phyloP scores from a whole-genome alignment of 2,888 invertebrate genomes.

The Helicoverpa assulta region DNA sequence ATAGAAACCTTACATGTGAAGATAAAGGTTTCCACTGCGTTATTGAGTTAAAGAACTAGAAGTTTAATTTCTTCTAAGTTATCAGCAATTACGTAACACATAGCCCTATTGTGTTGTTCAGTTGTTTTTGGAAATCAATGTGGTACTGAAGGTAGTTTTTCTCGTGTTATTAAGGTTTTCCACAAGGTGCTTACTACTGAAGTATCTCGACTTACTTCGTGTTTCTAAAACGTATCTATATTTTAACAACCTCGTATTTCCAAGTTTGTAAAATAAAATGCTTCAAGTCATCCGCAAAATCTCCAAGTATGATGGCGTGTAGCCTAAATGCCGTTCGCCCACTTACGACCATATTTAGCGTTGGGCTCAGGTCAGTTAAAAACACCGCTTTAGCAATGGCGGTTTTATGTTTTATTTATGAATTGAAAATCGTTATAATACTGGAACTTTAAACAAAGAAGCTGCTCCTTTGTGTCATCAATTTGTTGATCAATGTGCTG shows the following conservation, averaged over 20 bases:
- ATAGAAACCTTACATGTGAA: constrained; percentile 42
- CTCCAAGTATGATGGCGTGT: constrained; percentile 71
- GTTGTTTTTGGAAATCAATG: constrained; percentile 13
- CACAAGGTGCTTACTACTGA: constrained; percentile 3
- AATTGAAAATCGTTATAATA: constrained; percentile 10
- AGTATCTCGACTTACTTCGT: constrained; percentile 30
- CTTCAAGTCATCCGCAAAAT: constrained; percentile 76
- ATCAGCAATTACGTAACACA: constrained; percentile 18
- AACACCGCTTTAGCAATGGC: constrained; percentile 59
- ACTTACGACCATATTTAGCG: constrained; percentile 78
- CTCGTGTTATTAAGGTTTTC: not conserved
- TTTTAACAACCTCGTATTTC: constrained; percentile 73
- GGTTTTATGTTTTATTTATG: constrained; percentile 51
- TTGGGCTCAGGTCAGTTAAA: constrained; percentile 77
- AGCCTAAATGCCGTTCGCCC: constrained; percentile 85
- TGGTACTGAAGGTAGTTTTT: not conserved
- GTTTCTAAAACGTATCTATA: constrained; percentile 50
- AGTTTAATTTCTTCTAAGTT: constrained; percentile 20
- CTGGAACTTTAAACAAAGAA: constrained; percentile 40
- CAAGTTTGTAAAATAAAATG: constrained; percentile 78
- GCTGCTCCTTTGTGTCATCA: constrained; percentile 8
- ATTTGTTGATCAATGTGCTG: constrained; percentile 20
- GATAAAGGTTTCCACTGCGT: constrained; percentile 37
- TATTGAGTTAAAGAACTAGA: constrained; percentile 2
- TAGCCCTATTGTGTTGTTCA: constrained; percentile 9